Evolutionary conservation across 2,888 invertebrate species (phyloP).

Genomic region (Parthenolecanium corni): DNA sequence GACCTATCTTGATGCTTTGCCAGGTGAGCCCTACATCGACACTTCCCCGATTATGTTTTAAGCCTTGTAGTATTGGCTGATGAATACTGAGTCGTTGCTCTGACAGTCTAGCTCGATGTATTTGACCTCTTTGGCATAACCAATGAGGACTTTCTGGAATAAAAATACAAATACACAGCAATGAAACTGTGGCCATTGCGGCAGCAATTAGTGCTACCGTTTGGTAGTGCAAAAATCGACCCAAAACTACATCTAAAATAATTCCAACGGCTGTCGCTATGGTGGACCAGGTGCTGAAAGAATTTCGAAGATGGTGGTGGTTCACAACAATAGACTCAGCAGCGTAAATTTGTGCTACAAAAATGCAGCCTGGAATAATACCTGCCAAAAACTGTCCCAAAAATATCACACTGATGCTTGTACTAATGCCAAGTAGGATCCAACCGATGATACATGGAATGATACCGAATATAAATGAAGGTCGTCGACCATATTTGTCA

Average conservation of each 20-base stretch:
- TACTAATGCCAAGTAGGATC: background rate
- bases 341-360: constrained; percentile 46
- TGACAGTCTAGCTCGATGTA: constrained; percentile 41
- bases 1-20: background rate
- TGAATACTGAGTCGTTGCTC: constrained; percentile 32
- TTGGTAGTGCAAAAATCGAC: constrained; percentile 41
- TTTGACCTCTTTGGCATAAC: constrained; percentile 42
- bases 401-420: constrained; percentile 30
- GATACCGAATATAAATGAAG: background rate
- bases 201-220: constrained; percentile 34
- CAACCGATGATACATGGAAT: constrained; percentile 2
- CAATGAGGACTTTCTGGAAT: constrained; percentile 48
- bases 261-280: background rate
- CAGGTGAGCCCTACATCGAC: background rate
- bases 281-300: background rate
- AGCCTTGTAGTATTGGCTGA: constrained; percentile 23
- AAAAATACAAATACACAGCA: constrained; percentile 38
- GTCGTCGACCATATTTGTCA: constrained; percentile 10
- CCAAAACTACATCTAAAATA: constrained; percentile 41
- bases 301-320: constrained; percentile 11
- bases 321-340: constrained; percentile 35
- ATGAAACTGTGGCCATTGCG: constrained; percentile 40
- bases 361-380: constrained; percentile 42
- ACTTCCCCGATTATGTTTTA: background rate
- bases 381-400: constrained; percentile 38